Evolutionary conservation across 92 coral and sea anemone species (phyloP).

Genomic region (Paramuricea clavata): DNA sequence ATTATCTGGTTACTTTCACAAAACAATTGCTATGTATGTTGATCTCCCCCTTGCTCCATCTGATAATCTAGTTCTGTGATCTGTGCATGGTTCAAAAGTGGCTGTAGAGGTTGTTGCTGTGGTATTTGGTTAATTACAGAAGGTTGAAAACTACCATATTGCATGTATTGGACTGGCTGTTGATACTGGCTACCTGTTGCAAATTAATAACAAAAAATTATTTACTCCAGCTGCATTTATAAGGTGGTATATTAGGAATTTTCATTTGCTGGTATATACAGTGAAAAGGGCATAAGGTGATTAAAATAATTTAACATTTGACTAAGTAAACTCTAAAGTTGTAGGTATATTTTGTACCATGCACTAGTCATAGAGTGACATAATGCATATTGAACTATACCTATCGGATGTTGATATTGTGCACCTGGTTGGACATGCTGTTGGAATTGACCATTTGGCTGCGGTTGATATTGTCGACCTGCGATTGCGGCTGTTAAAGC

Average conservation of each 20-base stretch:
- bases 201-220: background rate
- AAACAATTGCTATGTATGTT: no score
- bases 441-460: conserved; percentile 2
- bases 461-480: background rate
- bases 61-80: background rate
- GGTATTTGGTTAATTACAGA: background rate
- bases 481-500: background rate
- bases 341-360: no score
- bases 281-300: no score
- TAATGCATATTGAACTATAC: no score
- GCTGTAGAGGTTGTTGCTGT: conserved; percentile 1
- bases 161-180: conserved; percentile 10
- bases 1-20: no score
- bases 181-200: background rate
- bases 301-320: no score
- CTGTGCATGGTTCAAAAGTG: background rate
- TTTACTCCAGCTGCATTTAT: no score
- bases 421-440: conserved; percentile 3
- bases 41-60: conserved; percentile 8
- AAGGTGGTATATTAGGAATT: no score
- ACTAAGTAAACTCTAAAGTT: no score
- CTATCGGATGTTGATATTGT: background rate
- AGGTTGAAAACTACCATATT: background rate
- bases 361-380: no score
- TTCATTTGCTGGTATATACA: no score